Evolutionary conservation across 2,113 vertebrate species (phyloP).

Genomic region (Gnathonemus echidnorhynchus): DNA sequence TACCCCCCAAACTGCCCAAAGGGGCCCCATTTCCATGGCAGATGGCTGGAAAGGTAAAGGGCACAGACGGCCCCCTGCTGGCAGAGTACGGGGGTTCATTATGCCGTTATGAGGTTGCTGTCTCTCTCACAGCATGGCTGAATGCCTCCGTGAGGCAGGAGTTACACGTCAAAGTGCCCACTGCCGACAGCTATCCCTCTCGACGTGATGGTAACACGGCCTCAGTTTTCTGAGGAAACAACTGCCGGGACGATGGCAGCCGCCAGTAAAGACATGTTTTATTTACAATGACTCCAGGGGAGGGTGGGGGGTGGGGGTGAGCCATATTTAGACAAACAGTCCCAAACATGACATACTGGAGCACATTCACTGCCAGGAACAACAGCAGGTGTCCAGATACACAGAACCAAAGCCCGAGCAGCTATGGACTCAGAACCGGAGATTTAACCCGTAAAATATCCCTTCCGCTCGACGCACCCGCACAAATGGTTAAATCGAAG

Average conservation of each 20-base stretch:
- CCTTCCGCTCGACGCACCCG: not conserved
- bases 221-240: not conserved
- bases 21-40: conserved; percentile 3
- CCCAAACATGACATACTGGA: not conserved
- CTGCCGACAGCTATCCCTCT: not conserved
- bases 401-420: not conserved
- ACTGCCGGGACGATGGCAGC: not conserved
- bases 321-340: not conserved
- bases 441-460: no score
- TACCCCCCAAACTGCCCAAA: not conserved
- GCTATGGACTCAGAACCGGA: not conserved
- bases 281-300: not conserved
- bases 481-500: not conserved
- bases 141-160: not conserved
- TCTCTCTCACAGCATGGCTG: not conserved
- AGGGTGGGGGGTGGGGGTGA: not conserved
- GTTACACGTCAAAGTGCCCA: not conserved
- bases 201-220: not conserved
- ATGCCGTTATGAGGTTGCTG: not conserved
- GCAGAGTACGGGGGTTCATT: not conserved
- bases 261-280: not conserved
- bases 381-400: not conserved
- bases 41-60: not conserved
- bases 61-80: not conserved
- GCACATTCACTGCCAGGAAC: not conserved